These are phyloP conservation scores for Eucidaris tribuloides DNA, from an alignment of 35 echinoderm and acorn worm species.

Conservation along the genomic window DNA sequence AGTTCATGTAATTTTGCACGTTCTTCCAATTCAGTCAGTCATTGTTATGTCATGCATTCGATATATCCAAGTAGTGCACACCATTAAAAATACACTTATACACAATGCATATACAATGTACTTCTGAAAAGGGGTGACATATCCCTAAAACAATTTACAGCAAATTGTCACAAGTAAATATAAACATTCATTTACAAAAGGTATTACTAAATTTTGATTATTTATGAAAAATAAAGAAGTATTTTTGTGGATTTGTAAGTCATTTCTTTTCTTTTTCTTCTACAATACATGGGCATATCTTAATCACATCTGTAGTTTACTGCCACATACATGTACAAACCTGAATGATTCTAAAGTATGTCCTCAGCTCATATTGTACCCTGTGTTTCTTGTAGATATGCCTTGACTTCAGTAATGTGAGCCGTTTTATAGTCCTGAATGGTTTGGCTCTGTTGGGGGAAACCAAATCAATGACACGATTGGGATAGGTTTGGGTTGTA, in stretches of 20 bases:
- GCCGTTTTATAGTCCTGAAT: constrained; percentile 50
- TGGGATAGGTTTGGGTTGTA: too few species aligned
- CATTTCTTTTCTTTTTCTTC: background rate
- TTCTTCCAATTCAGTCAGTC: too few species aligned
- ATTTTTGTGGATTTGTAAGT: background rate
- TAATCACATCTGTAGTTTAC: background rate
- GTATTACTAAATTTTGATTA: background rate
- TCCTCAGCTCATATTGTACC: constrained; percentile 98
- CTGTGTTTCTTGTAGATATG: constrained; percentile 95
- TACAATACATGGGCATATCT: background rate
- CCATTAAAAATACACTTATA: too few species aligned
- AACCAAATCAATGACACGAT: background rate
- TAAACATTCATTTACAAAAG: background rate
- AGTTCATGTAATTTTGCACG: too few species aligned
- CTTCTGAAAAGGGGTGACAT: too few species aligned
- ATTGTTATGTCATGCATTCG: too few species aligned
- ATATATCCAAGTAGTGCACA: too few species aligned
- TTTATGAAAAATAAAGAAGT: background rate
- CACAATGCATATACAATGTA: too few species aligned
- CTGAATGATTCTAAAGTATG: constrained; percentile 77
- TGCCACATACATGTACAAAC: constrained; percentile 12
- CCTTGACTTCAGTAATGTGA: constrained; percentile 84
- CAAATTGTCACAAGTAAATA: background rate
- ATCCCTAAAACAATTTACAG: too few species aligned
- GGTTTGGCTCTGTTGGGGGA: constrained; percentile 57